Evolutionary conservation across 2,888 invertebrate genomes (phyloP), one percentile per base, ranked within the genome.

Genomic region (Suillia variegata): DNA sequence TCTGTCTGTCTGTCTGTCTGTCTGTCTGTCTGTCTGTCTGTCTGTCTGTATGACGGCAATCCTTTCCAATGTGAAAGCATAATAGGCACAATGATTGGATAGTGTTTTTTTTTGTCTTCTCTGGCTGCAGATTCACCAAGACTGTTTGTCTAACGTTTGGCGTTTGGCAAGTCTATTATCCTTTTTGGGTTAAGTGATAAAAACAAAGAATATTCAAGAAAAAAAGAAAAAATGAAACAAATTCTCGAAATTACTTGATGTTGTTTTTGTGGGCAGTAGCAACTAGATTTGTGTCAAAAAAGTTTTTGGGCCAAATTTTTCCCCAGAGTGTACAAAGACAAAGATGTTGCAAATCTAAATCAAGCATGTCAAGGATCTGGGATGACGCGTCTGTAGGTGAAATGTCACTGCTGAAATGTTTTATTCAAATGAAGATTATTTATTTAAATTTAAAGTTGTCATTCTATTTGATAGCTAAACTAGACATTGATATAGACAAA

Each of bases 241-340:
- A 56, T 56, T 48, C 34, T 34, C 34, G 33, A 56, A 56, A 56
- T 56, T 33, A 49, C 55, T 48, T 42, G 34, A 17, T 51, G 58
- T 21, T 50, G 58, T 54, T 45, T 45, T 13, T 18, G 45, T 20
- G 20, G 65, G 55, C 59, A 59, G 56, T 26, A 12, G 34, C 64
- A 63, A 70, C 71, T 74, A 74, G 58, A 49, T 65, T 22, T 54
- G 58, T 51, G 56, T 26, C 55, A 24, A 38, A 38, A 56, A 56
- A 34, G 48, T 49, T 12, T 49, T 55, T 48, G 26, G 20, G 31
- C 20, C 20, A 48, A 55, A 55, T 55, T 20, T 45, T 8, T n/a
- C 54, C 54, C 54, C 20, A 17, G 54, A 42, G 54, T 26, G 26
- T 10, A 26, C 26, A 26, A 26, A 26, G 6, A 6, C 10, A 10